phyloP scores from a whole-genome alignment of 2,113 vertebrate species.

The Perca fluviatilis region DNA sequence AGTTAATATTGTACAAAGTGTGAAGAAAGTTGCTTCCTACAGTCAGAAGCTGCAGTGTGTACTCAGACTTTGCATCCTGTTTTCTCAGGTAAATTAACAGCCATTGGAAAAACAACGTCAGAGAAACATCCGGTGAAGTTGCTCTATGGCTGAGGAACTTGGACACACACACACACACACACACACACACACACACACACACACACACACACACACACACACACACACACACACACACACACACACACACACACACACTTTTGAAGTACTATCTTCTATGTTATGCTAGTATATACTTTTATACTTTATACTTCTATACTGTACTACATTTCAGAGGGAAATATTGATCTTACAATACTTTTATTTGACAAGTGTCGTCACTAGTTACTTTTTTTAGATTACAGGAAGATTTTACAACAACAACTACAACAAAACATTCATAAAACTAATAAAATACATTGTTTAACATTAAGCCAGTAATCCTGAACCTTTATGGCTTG shows the following conservation, averaged over 20 bases:
- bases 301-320: neutral
- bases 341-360: neutral
- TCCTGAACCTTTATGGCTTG: neutral
- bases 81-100: constrained; percentile 79
- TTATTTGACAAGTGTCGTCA: neutral
- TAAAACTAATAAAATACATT: neutral
- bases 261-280: neutral
- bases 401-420: neutral
- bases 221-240: constrained; percentile 3
- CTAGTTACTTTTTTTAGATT: neutral
- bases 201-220: constrained; percentile 1
- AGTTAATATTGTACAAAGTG: constrained; percentile 74
- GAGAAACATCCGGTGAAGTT: constrained; percentile 54
- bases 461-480: neutral
- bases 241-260: neutral
- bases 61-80: constrained; percentile 55
- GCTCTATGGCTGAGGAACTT: neutral
- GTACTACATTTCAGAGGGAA: neutral
- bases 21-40: constrained; percentile 45
- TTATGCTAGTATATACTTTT: neutral
- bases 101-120: constrained; percentile 60
- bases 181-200: constrained; percentile 5
- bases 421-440: neutral
- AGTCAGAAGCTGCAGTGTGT: constrained; percentile 20
- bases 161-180: neutral